Evolutionary conservation across 2,113 vertebrate genomes (phyloP).

Genomic region (Cochlearius cochlearius): DNA sequence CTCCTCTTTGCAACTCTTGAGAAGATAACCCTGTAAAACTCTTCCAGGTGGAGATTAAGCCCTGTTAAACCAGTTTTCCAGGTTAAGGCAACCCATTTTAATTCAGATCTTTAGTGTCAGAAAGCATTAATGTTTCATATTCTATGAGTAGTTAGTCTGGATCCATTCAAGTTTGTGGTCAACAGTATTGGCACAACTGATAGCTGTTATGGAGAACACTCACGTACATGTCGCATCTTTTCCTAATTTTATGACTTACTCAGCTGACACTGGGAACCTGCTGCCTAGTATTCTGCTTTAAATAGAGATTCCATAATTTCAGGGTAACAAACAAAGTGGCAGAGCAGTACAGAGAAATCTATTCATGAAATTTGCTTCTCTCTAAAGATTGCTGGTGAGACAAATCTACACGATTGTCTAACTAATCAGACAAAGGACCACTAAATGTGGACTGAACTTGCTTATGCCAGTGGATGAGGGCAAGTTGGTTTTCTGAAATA

Average conservation of each 20-base stretch:
- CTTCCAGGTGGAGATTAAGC: neutral
- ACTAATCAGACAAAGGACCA: neutral
- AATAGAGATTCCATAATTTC: neutral
- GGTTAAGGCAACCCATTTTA: neutral
- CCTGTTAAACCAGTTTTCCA: neutral
- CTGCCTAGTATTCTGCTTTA: neutral
- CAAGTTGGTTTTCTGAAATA: neutral
- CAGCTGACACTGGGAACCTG: neutral
- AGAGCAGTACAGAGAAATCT: neutral
- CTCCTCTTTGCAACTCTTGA: neutral
- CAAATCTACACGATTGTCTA: neutral
- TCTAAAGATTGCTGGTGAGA: neutral
- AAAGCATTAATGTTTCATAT: neutral
- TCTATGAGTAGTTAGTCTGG: neutral
- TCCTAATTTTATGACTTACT: neutral
- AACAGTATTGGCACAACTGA: neutral
- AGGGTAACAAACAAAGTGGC: neutral
- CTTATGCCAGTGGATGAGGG: neutral
- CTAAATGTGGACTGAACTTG: neutral
- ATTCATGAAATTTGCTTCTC: neutral
- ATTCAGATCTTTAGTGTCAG: neutral
- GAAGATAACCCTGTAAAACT: neutral
- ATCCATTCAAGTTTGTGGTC: neutral
- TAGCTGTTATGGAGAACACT: neutral
- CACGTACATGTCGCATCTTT: neutral